Evolutionary conservation across 2,888 invertebrate genomes (phyloP), one percentile per base, ranked within the genome.

Genomic region (Acholoe squamosa): DNA sequence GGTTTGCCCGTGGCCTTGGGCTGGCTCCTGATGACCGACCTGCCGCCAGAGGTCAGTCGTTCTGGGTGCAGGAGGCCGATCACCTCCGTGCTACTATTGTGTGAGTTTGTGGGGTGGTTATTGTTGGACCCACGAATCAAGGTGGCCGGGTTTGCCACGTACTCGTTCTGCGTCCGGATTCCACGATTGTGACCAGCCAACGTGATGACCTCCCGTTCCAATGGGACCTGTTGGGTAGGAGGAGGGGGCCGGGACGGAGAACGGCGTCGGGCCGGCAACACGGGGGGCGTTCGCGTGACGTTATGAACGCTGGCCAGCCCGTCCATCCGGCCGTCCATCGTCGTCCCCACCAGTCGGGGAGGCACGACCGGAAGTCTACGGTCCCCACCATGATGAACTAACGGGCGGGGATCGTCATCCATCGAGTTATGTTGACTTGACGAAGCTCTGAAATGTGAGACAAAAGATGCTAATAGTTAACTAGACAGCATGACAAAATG

Each of bases 141-240:
- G 12, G 22, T 16, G 19, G 28, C 54, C 16, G 94, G 94, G 51
- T 93, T 98, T 96, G 98, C 98, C 96, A 98, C 98, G 97, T 98
- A 98, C 96, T 98, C 98, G 97, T 98, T 98, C 96, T 97, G 97
- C 97, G 95, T 98, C 97, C 96, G 98, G 98, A 96, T 98, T 98
- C 94, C 98, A 98, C 96, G 98, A n/a, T n/a, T n/a, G 97, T 94
- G 98, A 19, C 43, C 34, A n/a, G 52, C 31, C 34, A 89, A 34
- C 16, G 31, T 67, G 43, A 89, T 89, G 22, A 89, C 43, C 25
- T 33, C 61, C 25, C 67, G 16, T 10, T 43, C 43, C 34, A 22
- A 16, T 10, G 51, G 54, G 31, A 7, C n/a, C 34, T 77, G 77
- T 31, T 43, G 52, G 25, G 86, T 52, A 12, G 86, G 19, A 10